Conservation (phyloP, 1,140 invertebrate genomes). For the Stenopsyche tienmushanensis region DNA sequence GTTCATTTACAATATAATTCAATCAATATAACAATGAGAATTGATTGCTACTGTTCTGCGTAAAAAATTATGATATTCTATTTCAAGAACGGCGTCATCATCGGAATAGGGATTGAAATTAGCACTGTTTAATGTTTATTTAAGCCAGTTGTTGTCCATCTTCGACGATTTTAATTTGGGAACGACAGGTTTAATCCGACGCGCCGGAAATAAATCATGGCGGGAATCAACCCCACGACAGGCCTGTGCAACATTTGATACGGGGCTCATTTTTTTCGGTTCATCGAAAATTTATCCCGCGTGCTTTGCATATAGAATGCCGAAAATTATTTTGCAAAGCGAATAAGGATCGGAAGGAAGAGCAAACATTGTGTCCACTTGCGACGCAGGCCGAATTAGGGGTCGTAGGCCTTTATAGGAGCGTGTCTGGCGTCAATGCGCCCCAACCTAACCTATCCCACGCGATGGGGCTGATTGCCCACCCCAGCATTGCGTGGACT, state of each 20-base stretch:
- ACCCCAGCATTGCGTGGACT: not conserved
- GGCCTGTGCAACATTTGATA: not conserved
- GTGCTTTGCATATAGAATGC: too few species aligned
- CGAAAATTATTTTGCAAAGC: too few species aligned
- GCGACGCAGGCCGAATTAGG: not conserved
- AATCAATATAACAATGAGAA: too few species aligned
- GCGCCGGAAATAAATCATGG: not conserved
- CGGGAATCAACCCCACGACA: not conserved
- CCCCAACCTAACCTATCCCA: constrained; percentile 16
- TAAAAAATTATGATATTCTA: too few species aligned
- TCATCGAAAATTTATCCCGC: too few species aligned
- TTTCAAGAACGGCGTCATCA: too few species aligned
- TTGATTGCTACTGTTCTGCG: too few species aligned
- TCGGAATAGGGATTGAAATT: too few species aligned
- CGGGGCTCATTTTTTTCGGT: not conserved
- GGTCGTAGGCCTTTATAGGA: not conserved
- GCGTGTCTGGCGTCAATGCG: constrained; percentile 22
- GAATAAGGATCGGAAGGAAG: not conserved
- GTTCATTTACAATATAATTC: too few species aligned
- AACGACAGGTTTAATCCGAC: not conserved
- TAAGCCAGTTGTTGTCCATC: too few species aligned
- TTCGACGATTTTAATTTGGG: too few species aligned
- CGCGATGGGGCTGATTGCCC: not conserved
- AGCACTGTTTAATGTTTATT: too few species aligned
- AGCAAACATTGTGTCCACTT: not conserved